These are phyloP conservation scores for Marasmarcha lunaedactyla DNA, from an alignment of 2,888 invertebrate species.

Conservation along the genomic window DNA sequence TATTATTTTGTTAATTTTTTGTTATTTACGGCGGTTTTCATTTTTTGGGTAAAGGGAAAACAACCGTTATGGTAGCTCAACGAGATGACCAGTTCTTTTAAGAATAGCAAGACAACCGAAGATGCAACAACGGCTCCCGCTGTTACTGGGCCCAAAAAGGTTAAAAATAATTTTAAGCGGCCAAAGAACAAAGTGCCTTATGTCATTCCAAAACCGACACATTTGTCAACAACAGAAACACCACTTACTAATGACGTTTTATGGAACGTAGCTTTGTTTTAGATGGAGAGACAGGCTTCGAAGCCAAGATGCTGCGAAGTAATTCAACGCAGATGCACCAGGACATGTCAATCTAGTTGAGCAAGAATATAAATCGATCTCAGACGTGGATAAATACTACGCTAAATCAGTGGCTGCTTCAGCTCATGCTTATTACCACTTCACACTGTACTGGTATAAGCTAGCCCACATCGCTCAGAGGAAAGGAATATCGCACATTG, in stretches of 20 bases:
- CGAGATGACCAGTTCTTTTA: too few relatives aligned
- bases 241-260: conserved; percentile 14
- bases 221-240: too few relatives aligned
- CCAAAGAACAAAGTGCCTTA: too few relatives aligned
- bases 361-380: conserved; percentile 14
- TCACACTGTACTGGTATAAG: conserved; percentile 1
- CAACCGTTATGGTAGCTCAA: too few relatives aligned
- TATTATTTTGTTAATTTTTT: too few relatives aligned
- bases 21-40: too few relatives aligned
- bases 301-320: conserved; percentile 6
- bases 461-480: not conserved
- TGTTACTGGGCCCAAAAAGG: too few relatives aligned
- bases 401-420: conserved; percentile 10
- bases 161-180: too few relatives aligned
- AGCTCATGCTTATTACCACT: conserved; percentile 13
- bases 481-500: not conserved
- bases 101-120: too few relatives aligned
- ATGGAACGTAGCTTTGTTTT: conserved; percentile 12
- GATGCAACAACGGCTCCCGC: too few relatives aligned
- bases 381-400: conserved; percentile 12
- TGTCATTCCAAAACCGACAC: too few relatives aligned
- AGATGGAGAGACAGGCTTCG: conserved; percentile 13
- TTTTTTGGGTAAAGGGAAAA: too few relatives aligned
- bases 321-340: conserved; percentile 12
- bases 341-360: conserved; percentile 12